Conservation (phyloP, 2,113 vertebrate species). For the Orcinus orca region DNA sequence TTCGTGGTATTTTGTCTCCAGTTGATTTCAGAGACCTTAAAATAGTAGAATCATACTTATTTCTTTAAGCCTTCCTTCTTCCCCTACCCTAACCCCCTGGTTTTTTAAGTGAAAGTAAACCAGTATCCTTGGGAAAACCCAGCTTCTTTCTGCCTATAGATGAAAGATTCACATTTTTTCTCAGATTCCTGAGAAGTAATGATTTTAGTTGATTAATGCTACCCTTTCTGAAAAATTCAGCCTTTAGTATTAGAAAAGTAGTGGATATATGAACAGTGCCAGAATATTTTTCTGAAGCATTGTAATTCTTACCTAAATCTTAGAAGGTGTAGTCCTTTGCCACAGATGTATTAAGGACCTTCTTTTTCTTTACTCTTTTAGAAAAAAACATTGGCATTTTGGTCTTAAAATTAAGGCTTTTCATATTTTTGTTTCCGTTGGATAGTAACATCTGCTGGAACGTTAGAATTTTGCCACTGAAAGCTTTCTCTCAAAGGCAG, state of each 20-base stretch:
- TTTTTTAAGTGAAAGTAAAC: neutral
- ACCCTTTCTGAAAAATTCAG: neutral
- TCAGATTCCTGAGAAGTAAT: neutral
- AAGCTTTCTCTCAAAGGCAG: neutral
- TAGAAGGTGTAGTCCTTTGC: constrained; percentile 9
- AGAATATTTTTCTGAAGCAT: constrained; percentile 22
- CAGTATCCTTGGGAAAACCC: neutral
- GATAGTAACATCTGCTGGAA: constrained; percentile 10
- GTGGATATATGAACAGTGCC: neutral
- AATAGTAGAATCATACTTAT: neutral
- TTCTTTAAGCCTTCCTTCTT: neutral
- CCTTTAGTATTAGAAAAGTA: constrained; percentile 12
- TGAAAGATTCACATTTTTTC: neutral
- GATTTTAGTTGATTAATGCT: neutral
- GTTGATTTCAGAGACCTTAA: neutral
- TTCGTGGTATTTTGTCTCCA: neutral
- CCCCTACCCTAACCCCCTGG: neutral
- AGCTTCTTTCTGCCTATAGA: neutral
- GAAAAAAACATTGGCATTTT: neutral
- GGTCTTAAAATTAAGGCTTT: constrained; percentile 38
- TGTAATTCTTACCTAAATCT: constrained; percentile 10
- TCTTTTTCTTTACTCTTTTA: constrained; percentile 19
- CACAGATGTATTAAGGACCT: neutral
- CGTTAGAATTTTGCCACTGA: constrained; percentile 10
- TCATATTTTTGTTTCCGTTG: neutral